These are phyloP conservation scores for Chaetops frenatus DNA, from an alignment of 2,113 vertebrate genomes.

Conservation along the genomic window DNA sequence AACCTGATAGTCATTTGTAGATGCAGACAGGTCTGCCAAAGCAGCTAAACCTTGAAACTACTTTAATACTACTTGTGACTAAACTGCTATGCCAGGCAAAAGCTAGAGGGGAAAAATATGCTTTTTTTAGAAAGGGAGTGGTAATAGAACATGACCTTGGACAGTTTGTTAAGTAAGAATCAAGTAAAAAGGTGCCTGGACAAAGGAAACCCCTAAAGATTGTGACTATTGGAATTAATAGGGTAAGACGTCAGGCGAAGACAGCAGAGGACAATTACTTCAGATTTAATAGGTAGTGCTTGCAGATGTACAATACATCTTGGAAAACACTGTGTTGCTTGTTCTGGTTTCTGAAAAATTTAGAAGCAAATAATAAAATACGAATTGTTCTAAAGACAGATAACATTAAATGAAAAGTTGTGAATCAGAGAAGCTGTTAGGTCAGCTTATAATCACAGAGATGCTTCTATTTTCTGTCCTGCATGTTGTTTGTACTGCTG, in stretches of 20 bases:
- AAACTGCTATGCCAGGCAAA: background rate
- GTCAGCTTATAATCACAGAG: background rate
- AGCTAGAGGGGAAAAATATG: background rate
- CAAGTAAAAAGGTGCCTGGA: background rate
- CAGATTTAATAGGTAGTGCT: background rate
- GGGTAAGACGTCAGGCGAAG: background rate
- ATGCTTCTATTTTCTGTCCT: background rate
- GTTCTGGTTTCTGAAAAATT: background rate
- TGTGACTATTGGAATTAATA: background rate
- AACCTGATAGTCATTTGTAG: background rate
- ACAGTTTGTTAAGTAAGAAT: background rate
- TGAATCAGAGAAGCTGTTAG: background rate
- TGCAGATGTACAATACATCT: background rate
- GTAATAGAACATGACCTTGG: background rate
- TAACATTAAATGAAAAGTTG: background rate
- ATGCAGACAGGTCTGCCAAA: background rate
- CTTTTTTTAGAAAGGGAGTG: background rate
- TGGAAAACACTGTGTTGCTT: background rate
- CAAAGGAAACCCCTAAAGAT: background rate
- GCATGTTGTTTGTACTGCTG: accelerated
- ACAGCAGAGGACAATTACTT: background rate
- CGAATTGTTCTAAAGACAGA: background rate
- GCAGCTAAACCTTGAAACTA: background rate
- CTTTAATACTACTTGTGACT: background rate
- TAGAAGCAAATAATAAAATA: background rate